Base-by-base conservation (phyloP, 2,797 vertebrate species). In the Linurgus olivaceus region DNA sequence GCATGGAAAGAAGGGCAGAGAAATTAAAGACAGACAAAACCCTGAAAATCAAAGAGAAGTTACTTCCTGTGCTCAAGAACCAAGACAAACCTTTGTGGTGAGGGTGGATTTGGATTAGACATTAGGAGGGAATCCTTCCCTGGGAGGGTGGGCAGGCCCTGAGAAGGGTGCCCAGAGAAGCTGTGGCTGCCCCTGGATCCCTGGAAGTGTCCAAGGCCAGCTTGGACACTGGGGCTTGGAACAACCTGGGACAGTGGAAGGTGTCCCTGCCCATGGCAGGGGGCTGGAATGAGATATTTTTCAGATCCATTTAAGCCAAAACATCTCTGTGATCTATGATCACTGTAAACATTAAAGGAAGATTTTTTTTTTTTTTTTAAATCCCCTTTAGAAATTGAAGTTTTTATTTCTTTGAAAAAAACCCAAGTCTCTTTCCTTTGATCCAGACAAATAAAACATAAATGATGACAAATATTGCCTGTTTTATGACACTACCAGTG, bases 401-500 rank as follows among this genome's bases (percentile, higher is more conserved):
- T 54, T 89, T 82, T 87, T 6, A 20, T 86, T 70, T 59, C 26
- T 50, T 66, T 40, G 23, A 15, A 55, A 66, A 48, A 45, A 23
- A 3, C 33, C 3, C 13, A 10, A 4, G 3, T 61, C 8, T 83
- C 40, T 71, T 37, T 94, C 74, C 63, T 93, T 94, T 92, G 86
- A 94, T 92, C 57, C 50, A 82, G 80, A 68, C 31, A 93, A 92
- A 79, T 58, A 79, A 89, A 87, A 45, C 19, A 62, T 25, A 90
- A 89, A 79, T 13, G 37, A 54, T 75, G 78, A 83, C 24, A 47
- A 85, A 91, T 76, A 61, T 13, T 54, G 50, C 26, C 28, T 5
- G 0, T 77, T 94, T 76, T 26, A 23, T 48, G 76, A 73, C 51
- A 82, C 45, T 13, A 14, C 19, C 28, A 17, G 72, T 65, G 38